These are phyloP conservation scores for Nowickia ferox DNA, from an alignment of 2,888 invertebrate species.

Conservation along the genomic window DNA sequence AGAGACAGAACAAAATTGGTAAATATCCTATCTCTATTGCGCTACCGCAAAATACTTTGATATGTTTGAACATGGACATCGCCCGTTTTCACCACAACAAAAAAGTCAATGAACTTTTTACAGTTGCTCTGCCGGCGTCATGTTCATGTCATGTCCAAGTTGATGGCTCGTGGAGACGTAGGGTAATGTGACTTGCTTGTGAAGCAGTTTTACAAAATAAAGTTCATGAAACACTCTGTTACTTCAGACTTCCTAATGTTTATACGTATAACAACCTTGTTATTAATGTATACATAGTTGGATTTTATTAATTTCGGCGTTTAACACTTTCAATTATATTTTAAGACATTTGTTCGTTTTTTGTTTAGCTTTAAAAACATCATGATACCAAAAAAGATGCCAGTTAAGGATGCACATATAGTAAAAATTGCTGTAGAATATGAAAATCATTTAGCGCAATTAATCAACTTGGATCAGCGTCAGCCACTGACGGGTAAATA, in stretches of 20 bases:
- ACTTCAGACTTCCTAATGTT: constrained; percentile 28
- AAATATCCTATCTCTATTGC: too few relatives aligned
- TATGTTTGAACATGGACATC: too few relatives aligned
- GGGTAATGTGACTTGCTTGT: too few relatives aligned
- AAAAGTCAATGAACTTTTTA: too few relatives aligned
- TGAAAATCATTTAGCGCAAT: constrained; percentile 88
- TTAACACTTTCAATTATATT: not conserved
- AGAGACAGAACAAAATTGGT: too few relatives aligned
- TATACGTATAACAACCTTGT: constrained; percentile 24
- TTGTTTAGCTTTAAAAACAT: constrained; percentile 48
- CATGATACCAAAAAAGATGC: constrained; percentile 86
- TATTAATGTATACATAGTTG: constrained; percentile 14
- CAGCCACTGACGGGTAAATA: constrained; percentile 89
- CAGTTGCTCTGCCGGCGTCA: too few relatives aligned
- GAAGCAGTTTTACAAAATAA: not conserved
- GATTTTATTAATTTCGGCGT: constrained; percentile 26
- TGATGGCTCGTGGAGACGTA: too few relatives aligned
- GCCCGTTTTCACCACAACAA: too few relatives aligned
- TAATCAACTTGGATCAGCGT: constrained; percentile 95
- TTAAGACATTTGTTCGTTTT: not conserved
- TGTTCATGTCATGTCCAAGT: too few relatives aligned
- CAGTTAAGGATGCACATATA: constrained; percentile 92
- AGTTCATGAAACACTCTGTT: constrained; percentile 33
- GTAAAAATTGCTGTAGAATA: constrained; percentile 96
- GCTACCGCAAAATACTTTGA: too few relatives aligned